phyloP scores from a whole-genome alignment of 2,888 invertebrate species.

The Lasioglossum calceatum region DNA sequence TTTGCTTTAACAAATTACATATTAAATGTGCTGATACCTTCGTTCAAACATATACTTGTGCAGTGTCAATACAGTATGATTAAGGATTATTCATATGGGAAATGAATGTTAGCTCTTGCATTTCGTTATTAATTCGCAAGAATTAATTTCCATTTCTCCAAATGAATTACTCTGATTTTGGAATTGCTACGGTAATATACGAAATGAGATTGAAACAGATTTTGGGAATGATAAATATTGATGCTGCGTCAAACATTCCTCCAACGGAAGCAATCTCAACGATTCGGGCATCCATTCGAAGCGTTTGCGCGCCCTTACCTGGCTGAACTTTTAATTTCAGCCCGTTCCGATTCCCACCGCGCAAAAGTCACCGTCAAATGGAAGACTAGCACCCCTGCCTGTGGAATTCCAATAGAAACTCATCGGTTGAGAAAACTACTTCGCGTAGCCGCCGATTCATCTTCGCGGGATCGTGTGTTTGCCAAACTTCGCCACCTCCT shows the following conservation, averaged over 20 bases:
- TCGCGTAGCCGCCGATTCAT: slow-evolving; percentile 32
- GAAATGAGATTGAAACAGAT: background rate
- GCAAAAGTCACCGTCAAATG: slow-evolving; percentile 12
- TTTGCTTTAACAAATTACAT: no score
- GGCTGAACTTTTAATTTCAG: slow-evolving; percentile 22
- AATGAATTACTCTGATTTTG: background rate
- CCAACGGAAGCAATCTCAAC: background rate
- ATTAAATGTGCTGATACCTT: no score
- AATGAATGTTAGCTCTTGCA: background rate
- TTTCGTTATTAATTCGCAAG: background rate
- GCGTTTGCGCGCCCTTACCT: background rate
- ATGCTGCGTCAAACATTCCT: background rate
- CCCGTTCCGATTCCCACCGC: background rate
- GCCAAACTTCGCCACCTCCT: slow-evolving; percentile 43
- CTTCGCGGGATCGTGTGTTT: slow-evolving; percentile 41
- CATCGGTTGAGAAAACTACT: slow-evolving; percentile 33
- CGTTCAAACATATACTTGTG: no score
- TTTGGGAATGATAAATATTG: background rate
- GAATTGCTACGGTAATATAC: background rate
- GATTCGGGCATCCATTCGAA: background rate
- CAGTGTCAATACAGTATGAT: no score
- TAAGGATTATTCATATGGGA: background rate
- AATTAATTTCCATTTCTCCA: background rate
- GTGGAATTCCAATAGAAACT: slow-evolving; percentile 23
- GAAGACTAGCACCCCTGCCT: background rate